Percentiles rank a stretch among this genome's conserved stretches.
Evolutionary conservation across 2,113 vertebrate species (phyloP).

Genomic region (Athene cunicularia): DNA sequence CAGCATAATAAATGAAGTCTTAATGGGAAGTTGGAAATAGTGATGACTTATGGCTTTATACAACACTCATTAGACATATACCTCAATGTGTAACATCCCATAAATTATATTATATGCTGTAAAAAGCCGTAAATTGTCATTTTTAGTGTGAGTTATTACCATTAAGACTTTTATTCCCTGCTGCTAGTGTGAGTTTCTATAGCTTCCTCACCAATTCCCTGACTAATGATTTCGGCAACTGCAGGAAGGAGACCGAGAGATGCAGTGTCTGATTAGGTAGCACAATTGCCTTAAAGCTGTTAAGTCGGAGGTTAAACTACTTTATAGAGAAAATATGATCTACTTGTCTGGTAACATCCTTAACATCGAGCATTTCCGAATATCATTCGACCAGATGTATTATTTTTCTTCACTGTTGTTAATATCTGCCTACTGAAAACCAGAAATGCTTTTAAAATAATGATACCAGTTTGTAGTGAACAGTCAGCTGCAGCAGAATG

Average conservation of each 20-base stretch:
- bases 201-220: slow-evolving; percentile 30
- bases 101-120: slow-evolving; percentile 57
- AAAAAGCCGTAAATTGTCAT: slow-evolving; percentile 64
- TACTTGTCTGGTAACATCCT: background rate
- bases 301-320: slow-evolving; percentile 60
- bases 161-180: slow-evolving; percentile 57
- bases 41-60: slow-evolving; percentile 42
- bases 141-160: slow-evolving; percentile 45
- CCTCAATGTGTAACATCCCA: slow-evolving; percentile 23
- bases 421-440: background rate
- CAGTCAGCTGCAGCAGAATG: background rate
- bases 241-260: slow-evolving; percentile 9
- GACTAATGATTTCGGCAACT: slow-evolving; percentile 58
- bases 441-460: slow-evolving; percentile 7
- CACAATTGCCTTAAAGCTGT: slow-evolving; percentile 52
- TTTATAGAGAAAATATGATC: slow-evolving; percentile 44
- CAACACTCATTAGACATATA: slow-evolving; percentile 47
- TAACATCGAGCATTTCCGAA: background rate
- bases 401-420: background rate
- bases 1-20: background rate
- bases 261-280: slow-evolving; percentile 38
- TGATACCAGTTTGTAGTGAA: background rate
- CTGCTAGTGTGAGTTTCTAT: slow-evolving; percentile 40
- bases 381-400: background rate
- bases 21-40: background rate